A percentile compares a stretch with the other conserved stretches of the same genome.
Conservation (phyloP, 2,113 vertebrate species). For the Octodon degus region DNA sequence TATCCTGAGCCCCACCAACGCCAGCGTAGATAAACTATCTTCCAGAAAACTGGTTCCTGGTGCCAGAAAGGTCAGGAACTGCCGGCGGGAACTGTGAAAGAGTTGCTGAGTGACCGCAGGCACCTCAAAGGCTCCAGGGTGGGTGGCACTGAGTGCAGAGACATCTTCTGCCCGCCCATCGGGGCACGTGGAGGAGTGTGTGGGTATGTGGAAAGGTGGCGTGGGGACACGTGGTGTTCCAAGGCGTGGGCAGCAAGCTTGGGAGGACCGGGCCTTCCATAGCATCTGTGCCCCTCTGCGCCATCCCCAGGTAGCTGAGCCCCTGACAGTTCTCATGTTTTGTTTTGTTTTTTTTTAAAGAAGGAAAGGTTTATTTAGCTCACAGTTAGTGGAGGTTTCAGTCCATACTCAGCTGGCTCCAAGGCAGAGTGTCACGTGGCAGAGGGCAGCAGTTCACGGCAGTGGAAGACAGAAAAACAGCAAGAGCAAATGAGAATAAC, state of each 20-base stretch:
- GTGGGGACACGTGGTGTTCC: neutral
- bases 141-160: neutral
- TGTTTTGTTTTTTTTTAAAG: too few relatives aligned
- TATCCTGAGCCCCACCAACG: neutral
- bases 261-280: neutral
- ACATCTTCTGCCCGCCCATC: neutral
- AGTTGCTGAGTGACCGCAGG: neutral
- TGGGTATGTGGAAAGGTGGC: neutral
- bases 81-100: neutral
- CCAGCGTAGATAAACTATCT: neutral
- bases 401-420: too few relatives aligned
- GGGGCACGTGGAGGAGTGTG: neutral
- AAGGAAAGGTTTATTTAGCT: too few relatives aligned
- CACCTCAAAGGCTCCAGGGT: neutral
- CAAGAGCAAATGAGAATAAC: too few relatives aligned
- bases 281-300: neutral
- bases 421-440: too few relatives aligned
- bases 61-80: neutral
- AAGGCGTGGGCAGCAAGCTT: neutral
- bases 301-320: neutral
- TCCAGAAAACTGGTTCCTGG: neutral
- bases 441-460: too few relatives aligned
- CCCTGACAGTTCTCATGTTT: neutral
- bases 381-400: too few relatives aligned
- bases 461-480: too few relatives aligned